Percentiles rank a stretch among this genome's conserved stretches.
These are phyloP conservation scores for Otolemur crassicaudatus DNA, from an alignment of 2,797 vertebrate genomes.

Conservation along the genomic window DNA sequence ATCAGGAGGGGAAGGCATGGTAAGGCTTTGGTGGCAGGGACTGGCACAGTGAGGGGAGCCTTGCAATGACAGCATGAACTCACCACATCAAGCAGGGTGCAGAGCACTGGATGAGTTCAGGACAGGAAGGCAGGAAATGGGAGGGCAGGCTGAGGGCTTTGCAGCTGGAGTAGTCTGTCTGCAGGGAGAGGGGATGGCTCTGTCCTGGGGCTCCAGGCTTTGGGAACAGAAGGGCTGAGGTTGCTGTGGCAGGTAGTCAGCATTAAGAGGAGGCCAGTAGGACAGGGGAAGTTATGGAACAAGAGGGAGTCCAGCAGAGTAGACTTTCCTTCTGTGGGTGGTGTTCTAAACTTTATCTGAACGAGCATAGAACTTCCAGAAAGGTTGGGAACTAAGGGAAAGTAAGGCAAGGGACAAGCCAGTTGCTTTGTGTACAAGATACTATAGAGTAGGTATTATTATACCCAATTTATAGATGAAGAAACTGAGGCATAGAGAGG, in stretches of 20 bases:
- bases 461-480: background rate
- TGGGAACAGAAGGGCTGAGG: background rate
- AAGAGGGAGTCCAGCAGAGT: background rate
- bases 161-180: background rate
- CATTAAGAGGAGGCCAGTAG: background rate
- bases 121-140: too few species aligned
- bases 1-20: background rate
- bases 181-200: background rate
- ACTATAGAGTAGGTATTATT: background rate
- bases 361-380: background rate
- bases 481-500: conserved; percentile 19
- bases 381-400: background rate
- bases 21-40: background rate
- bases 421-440: background rate
- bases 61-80: too few species aligned
- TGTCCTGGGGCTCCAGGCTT: background rate
- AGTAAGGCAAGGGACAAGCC: background rate
- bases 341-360: background rate
- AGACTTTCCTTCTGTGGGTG: background rate
- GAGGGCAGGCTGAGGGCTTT: background rate
- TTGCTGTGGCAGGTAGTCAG: background rate
- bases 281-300: background rate
- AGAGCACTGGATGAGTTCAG: background rate
- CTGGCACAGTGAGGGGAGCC: background rate
- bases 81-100: background rate